Evolutionary conservation across 2,888 invertebrate species (phyloP).

Genomic region (Dynastes tityus): DNA sequence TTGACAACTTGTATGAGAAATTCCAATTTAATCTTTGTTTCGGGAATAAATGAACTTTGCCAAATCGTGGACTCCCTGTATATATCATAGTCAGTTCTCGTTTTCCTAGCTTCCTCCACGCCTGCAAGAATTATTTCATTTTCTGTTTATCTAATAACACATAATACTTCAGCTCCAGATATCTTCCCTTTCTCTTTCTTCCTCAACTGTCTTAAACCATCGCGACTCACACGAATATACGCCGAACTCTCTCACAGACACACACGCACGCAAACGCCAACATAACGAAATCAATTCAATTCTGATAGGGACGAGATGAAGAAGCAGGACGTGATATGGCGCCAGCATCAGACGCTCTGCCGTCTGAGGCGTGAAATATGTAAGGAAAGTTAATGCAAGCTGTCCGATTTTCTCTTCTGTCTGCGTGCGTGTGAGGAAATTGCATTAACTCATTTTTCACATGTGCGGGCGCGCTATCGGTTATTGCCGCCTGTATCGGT

Average conservation of each 20-base stretch:
- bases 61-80: no score
- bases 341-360: conserved; percentile 55
- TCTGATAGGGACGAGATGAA: conserved; percentile 46
- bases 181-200: background rate
- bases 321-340: conserved; percentile 53
- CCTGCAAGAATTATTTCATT: conserved; percentile 24
- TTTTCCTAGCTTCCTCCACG: no score
- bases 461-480: no score
- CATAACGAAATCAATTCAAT: conserved; percentile 38
- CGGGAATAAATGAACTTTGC: no score
- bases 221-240: background rate
- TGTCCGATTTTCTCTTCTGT: conserved; percentile 53
- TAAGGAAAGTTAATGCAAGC: conserved; percentile 57
- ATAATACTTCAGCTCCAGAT: background rate
- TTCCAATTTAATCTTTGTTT: no score
- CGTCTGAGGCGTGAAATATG: conserved; percentile 58
- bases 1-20: no score
- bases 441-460: conserved; percentile 35
- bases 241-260: background rate
- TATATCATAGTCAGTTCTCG: no score
- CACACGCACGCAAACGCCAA: background rate
- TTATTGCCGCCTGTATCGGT: background rate
- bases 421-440: conserved; percentile 12
- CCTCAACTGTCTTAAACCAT: background rate
- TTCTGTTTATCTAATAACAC: conserved; percentile 40